These are phyloP conservation scores for Netelia fuscicornis DNA, from an alignment of 2,888 invertebrate genomes.

Conservation along the genomic window DNA sequence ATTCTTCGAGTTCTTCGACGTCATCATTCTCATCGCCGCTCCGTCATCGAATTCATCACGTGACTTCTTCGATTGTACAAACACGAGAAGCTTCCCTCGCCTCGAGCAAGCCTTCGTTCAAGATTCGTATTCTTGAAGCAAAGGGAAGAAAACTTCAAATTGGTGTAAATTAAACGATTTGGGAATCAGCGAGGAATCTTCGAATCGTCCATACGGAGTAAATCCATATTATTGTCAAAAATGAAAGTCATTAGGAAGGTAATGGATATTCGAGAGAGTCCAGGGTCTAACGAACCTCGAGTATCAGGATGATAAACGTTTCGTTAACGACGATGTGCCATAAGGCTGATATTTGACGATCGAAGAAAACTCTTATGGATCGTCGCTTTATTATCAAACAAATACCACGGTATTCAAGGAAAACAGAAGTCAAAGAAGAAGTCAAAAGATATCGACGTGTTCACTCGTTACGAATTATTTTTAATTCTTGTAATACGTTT, in stretches of 20 bases:
- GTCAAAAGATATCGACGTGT: not conserved
- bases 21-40: conserved; percentile 3
- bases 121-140: not conserved
- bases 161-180: not conserved
- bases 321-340: not conserved
- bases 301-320: not conserved
- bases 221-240: not conserved
- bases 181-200: not conserved
- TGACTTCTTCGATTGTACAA: not conserved
- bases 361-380: not conserved
- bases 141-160: not conserved
- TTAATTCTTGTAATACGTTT: conserved; percentile 36
- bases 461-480: conserved; percentile 20
- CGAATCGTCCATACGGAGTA: not conserved
- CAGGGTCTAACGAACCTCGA: not conserved
- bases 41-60: conserved; percentile 2
- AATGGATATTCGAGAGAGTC: not conserved
- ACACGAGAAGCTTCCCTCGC: not conserved
- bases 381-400: not conserved
- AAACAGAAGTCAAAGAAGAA: not conserved
- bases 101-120: not conserved
- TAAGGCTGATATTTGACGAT: not conserved
- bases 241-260: not conserved
- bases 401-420: not conserved
- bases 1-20: conserved; percentile 6